phyloP scores from a whole-genome alignment of 2,113 vertebrate species.

The Cyanoramphus novaezelandiae region DNA sequence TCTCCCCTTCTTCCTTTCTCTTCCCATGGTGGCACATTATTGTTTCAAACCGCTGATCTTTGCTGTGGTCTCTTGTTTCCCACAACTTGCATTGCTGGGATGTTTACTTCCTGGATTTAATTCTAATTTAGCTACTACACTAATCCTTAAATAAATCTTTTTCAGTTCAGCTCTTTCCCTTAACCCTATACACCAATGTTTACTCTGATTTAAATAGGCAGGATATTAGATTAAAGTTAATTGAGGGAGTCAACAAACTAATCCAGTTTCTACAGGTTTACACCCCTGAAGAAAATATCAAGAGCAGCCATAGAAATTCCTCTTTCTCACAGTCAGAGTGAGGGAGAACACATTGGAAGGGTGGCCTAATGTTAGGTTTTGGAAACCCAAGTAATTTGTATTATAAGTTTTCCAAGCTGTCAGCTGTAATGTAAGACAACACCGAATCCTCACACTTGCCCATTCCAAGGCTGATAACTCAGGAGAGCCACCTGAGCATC shows the following conservation, averaged over 20 bases:
- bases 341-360: slow-evolving; percentile 15
- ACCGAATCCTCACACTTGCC: background rate
- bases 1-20: slow-evolving; percentile 30
- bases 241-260: slow-evolving; percentile 72
- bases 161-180: slow-evolving; percentile 64
- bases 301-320: slow-evolving; percentile 36
- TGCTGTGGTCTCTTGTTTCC: slow-evolving; percentile 69
- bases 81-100: slow-evolving; percentile 63
- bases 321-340: background rate
- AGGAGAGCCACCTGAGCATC: background rate
- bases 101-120: slow-evolving; percentile 76
- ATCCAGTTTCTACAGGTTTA: slow-evolving; percentile 67
- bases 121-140: slow-evolving; percentile 69
- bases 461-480: background rate
- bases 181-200: slow-evolving; percentile 67
- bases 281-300: slow-evolving; percentile 61
- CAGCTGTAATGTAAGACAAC: background rate
- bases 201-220: slow-evolving; percentile 74
- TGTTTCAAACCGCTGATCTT: slow-evolving; percentile 61
- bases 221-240: slow-evolving; percentile 77
- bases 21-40: slow-evolving; percentile 50
- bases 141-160: slow-evolving; percentile 78
- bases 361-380: background rate
- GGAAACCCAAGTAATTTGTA: background rate
- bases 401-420: background rate